Evolutionary conservation across 2,797 vertebrate genomes (phyloP).

Genomic region (Otus scops): DNA sequence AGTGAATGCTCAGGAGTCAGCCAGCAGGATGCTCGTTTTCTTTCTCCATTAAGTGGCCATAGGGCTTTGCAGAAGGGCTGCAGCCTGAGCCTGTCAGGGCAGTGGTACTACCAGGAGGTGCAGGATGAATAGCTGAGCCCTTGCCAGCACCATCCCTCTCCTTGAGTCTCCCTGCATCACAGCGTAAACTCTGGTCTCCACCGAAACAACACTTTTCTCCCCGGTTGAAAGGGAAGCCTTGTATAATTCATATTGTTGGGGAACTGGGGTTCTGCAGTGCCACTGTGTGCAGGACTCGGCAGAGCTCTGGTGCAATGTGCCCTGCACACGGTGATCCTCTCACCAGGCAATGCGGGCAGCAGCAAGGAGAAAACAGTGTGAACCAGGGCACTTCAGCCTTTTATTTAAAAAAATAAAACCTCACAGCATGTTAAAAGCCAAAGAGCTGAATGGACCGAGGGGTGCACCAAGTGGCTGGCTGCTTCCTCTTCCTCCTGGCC

Average conservation of each 20-base stretch:
- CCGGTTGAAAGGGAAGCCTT: neutral
- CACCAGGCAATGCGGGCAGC: fast-evolving
- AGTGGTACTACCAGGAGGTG: neutral
- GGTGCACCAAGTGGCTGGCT: neutral
- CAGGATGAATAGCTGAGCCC: neutral
- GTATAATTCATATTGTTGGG: neutral
- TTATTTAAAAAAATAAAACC: neutral
- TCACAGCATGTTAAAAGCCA: neutral
- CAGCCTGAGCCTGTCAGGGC: neutral
- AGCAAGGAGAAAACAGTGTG: neutral
- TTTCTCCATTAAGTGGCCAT: neutral
- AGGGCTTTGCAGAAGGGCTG: neutral
- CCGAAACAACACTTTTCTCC: neutral
- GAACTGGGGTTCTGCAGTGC: neutral
- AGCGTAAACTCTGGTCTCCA: neutral
- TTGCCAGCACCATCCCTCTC: neutral
- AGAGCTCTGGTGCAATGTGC: neutral
- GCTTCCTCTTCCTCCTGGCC: neutral
- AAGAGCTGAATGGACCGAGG: neutral
- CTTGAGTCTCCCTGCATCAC: neutral
- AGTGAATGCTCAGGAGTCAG: neutral
- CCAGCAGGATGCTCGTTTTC: neutral
- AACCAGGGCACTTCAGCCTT: neutral
- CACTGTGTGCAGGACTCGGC: neutral
- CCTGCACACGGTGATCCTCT: neutral